phyloP scores from a whole-genome alignment of 2,113 vertebrate species.

The Genyomyrus donnyi region DNA sequence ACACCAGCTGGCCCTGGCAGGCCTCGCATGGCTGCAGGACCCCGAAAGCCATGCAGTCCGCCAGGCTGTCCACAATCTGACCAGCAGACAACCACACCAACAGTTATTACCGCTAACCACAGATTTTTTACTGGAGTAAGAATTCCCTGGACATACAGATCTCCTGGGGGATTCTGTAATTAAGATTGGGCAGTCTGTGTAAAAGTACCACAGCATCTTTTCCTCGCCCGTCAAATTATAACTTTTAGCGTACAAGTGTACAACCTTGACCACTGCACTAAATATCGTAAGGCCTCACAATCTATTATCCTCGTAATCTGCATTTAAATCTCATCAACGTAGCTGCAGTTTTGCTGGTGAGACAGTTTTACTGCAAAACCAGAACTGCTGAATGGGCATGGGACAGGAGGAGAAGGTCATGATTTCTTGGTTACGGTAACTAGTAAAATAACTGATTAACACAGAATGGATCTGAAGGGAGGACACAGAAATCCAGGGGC shows the following conservation, averaged over 20 bases:
- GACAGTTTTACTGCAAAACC: neutral
- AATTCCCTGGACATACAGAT: neutral
- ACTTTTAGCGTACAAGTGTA: neutral
- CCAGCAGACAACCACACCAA: neutral
- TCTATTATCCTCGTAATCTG: neutral
- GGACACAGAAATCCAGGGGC: neutral
- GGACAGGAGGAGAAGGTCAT: neutral
- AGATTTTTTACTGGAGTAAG: neutral
- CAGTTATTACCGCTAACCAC: neutral
- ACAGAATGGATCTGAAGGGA: neutral
- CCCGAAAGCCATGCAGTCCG: slow-evolving; percentile 86
- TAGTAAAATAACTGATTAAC: neutral
- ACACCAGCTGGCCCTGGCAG: slow-evolving; percentile 86
- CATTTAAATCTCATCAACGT: neutral
- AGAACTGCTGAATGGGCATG: neutral
- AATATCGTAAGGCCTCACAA: neutral
- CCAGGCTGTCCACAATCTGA: slow-evolving; percentile 83
- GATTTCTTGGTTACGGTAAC: neutral
- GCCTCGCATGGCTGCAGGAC: slow-evolving; percentile 76
- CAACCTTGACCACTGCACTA: neutral
- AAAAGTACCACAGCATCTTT: neutral
- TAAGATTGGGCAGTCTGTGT: neutral
- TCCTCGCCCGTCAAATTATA: neutral
- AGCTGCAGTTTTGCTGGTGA: neutral
- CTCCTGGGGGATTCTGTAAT: neutral